Percentiles rank a stretch among this genome's conserved stretches.
These are phyloP conservation scores for Axis porcinus DNA, from an alignment of 2,113 vertebrate species.

Conservation along the genomic window DNA sequence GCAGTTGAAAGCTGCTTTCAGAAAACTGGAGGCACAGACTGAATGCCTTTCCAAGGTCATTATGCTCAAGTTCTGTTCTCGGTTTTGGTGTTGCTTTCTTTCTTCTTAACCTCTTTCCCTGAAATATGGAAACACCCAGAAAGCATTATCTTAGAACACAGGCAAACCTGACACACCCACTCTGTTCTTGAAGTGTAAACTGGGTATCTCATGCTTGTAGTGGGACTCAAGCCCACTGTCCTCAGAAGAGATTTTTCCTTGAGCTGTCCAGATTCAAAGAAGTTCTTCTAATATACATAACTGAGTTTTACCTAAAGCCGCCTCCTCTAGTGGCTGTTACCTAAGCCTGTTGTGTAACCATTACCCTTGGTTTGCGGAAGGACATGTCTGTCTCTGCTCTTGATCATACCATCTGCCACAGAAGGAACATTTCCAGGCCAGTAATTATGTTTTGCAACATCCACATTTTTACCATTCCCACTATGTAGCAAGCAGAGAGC, in stretches of 20 bases:
- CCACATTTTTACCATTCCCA: constrained; percentile 26
- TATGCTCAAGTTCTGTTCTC: constrained; percentile 3
- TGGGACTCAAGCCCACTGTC: neutral
- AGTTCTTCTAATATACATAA: neutral
- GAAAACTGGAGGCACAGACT: constrained; percentile 34
- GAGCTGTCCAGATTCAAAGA: neutral
- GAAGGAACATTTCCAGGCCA: constrained; percentile 67
- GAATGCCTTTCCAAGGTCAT: constrained; percentile 47
- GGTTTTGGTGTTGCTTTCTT: neutral
- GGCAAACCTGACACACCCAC: neutral
- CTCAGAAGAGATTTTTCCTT: neutral
- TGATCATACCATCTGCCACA: constrained; percentile 65
- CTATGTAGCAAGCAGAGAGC: neutral
- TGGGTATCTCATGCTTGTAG: neutral
- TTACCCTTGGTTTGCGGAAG: constrained; percentile 54
- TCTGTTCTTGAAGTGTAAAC: neutral
- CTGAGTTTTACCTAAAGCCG: neutral
- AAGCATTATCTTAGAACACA: neutral
- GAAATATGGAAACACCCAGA: neutral
- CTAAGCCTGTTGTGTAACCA: constrained; percentile 53
- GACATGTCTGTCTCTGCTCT: constrained; percentile 41
- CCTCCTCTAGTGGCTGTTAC: neutral
- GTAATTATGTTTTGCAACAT: constrained; percentile 52
- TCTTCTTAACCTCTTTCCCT: neutral
- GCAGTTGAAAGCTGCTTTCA: constrained; percentile 58